Evolutionary conservation across 2,113 vertebrate genomes (phyloP).

Genomic region (Siniperca chuatsi): DNA sequence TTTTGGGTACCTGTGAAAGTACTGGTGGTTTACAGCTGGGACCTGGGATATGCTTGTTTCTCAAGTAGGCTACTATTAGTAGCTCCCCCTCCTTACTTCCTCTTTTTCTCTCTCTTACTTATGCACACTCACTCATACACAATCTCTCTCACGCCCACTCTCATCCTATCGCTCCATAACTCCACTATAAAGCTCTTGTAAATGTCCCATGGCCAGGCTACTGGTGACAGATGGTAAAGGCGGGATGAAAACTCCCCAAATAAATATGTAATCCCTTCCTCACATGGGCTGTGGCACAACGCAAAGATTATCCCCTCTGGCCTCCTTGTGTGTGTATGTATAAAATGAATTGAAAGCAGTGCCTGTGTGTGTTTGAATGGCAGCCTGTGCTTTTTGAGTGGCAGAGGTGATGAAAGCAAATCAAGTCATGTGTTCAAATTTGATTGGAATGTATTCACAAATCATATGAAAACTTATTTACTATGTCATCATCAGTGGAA

Average conservation of each 20-base stretch:
- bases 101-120: background rate
- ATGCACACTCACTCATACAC: conserved; percentile 1
- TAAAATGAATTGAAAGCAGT: conserved; percentile 20
- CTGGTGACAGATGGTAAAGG: conserved; percentile 78
- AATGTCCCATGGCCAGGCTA: conserved; percentile 48
- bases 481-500: conserved; percentile 5
- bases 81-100: background rate
- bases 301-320: conserved; percentile 67
- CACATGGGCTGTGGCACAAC: conserved; percentile 72
- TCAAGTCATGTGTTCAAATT: background rate
- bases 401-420: conserved; percentile 4
- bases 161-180: conserved; percentile 22
- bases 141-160: conserved; percentile 22
- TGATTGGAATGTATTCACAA: conserved; percentile 21
- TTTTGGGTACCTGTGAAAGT: conserved; percentile 1
- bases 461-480: conserved; percentile 19
- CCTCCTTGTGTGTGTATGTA: background rate
- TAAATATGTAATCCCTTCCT: conserved; percentile 83
- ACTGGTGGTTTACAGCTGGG: background rate
- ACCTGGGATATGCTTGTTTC: background rate
- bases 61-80: background rate
- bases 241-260: conserved; percentile 75
- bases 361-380: background rate
- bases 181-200: conserved; percentile 47
- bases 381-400: background rate